These are phyloP conservation scores for Brachymystax lenok DNA, from an alignment of 2,797 vertebrate genomes.

Conservation along the genomic window DNA sequence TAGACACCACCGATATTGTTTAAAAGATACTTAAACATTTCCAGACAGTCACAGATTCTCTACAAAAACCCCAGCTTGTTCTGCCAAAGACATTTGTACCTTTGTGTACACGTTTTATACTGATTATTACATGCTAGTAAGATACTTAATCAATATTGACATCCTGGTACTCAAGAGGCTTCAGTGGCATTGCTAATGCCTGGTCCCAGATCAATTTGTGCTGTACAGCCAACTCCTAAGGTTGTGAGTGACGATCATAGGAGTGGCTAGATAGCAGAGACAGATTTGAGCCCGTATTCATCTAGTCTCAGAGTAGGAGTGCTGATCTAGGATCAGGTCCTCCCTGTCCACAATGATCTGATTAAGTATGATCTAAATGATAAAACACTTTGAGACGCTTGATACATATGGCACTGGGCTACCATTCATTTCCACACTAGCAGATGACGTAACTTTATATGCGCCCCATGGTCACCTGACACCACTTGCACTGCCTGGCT, in stretches of 20 bases:
- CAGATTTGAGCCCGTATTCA: no score
- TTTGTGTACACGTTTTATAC: slow-evolving; percentile 4
- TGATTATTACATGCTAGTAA: not conserved
- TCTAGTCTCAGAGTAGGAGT: not conserved
- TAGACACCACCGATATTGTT: no score
- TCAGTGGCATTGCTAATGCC: not conserved
- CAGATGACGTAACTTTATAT: not conserved
- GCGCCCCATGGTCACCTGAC: not conserved
- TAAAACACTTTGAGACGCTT: not conserved
- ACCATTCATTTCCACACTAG: not conserved
- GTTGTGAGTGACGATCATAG: no score
- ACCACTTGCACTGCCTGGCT: not conserved
- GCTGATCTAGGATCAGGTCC: not conserved
- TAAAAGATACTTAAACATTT: not conserved
- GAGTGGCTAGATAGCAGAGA: no score
- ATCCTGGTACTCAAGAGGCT: not conserved
- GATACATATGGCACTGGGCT: not conserved
- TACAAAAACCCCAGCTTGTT: not conserved
- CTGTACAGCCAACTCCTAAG: not conserved
- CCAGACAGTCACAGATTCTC: not conserved
- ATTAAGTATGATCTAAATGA: not conserved
- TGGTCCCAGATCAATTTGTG: not conserved
- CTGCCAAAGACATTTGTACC: not conserved
- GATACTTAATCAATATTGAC: not conserved
- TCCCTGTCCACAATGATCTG: not conserved